Conservation (phyloP, 2,888 invertebrate genomes). For the Drosophila colorata region DNA sequence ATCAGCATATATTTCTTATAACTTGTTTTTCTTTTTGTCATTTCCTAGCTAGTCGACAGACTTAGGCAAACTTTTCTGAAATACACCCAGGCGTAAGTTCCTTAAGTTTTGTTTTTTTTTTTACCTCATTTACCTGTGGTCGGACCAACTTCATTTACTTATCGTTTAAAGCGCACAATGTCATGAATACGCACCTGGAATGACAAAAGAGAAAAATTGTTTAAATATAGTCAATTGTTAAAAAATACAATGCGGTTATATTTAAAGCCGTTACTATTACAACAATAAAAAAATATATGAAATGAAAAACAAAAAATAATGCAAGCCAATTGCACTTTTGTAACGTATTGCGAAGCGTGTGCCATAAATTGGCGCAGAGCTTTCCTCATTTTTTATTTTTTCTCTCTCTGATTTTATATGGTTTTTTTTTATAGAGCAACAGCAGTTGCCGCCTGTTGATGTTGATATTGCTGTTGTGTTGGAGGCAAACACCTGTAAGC, state of each 20-base stretch:
- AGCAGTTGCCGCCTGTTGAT: conserved; percentile 37
- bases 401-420: conserved; percentile 19
- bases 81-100: not conserved
- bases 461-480: conserved; percentile 33
- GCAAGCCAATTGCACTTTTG: conserved; percentile 33
- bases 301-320: conserved; percentile 28
- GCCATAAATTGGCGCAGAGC: conserved; percentile 55
- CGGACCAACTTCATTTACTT: not conserved
- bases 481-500: conserved; percentile 76
- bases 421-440: conserved; percentile 26
- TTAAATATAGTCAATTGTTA: conserved; percentile 53
- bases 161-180: conserved; percentile 5
- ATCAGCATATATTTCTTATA: not conserved
- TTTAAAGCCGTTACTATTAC: conserved; percentile 35
- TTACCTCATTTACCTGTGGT: conserved; percentile 12
- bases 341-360: conserved; percentile 39
- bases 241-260: conserved; percentile 37
- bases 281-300: conserved; percentile 12
- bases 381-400: conserved; percentile 36
- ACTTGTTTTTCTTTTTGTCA: too few relatives aligned
- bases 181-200: conserved; percentile 70
- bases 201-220: conserved; percentile 42
- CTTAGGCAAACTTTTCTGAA: not conserved
- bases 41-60: not conserved
- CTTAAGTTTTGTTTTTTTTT: not conserved